Evolutionary conservation across 2,888 invertebrate species (phyloP).

Genomic region (Conchocele bisecta): DNA sequence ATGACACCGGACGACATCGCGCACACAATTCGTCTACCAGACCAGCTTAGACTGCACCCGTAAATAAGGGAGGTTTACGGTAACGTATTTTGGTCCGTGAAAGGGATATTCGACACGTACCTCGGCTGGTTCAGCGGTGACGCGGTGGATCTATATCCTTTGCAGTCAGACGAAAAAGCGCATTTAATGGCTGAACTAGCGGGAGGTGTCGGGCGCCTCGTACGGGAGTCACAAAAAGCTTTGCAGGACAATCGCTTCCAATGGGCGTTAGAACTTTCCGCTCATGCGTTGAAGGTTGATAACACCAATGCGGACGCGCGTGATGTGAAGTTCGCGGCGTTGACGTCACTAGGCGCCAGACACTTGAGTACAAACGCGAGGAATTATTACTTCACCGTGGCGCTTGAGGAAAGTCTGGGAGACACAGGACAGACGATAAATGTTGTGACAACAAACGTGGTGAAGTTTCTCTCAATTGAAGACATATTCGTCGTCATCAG

Average conservation of each 20-base stretch:
- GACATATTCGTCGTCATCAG: too few species aligned
- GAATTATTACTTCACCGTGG: not conserved
- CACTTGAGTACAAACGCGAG: too few species aligned
- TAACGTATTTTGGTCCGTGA: conserved; percentile 69
- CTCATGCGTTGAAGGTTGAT: conserved; percentile 42
- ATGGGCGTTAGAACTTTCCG: conserved; percentile 66
- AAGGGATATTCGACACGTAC: conserved; percentile 59
- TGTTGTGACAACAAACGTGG: too few species aligned
- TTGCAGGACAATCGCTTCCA: conserved; percentile 53
- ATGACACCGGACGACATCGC: conserved; percentile 71
- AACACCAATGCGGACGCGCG: conserved; percentile 37
- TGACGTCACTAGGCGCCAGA: conserved; percentile 44
- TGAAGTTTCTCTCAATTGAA: too few species aligned
- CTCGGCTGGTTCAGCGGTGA: conserved; percentile 61
- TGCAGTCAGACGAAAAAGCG: too few species aligned
- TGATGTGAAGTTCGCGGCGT: conserved; percentile 47
- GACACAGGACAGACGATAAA: too few species aligned
- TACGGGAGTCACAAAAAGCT: conserved; percentile 58
- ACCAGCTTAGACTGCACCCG: conserved; percentile 52
- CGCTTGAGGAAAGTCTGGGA: not conserved
- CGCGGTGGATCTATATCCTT: conserved; percentile 49
- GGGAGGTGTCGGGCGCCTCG: too few species aligned
- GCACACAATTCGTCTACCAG: conserved; percentile 58
- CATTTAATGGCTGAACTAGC: too few species aligned
- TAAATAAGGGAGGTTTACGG: conserved; percentile 70